Conservation (phyloP, 2,113 vertebrate species). For the Pitta sordida region DNA sequence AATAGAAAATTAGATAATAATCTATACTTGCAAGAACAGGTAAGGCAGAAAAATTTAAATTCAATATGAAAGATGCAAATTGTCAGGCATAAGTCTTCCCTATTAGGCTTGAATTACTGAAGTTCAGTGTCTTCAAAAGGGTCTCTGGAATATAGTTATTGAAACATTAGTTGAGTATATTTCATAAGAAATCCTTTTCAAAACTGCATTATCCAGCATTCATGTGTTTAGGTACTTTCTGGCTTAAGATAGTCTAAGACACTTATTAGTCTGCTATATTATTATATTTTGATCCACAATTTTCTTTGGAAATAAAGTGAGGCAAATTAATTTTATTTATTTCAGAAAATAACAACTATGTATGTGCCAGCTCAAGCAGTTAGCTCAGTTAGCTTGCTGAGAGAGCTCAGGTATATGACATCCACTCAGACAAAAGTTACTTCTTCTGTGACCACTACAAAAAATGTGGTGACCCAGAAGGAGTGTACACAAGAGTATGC, state of each 20-base stretch:
- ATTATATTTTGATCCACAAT: background rate
- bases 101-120: conserved; percentile 53
- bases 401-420: background rate
- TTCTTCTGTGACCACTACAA: background rate
- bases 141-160: background rate
- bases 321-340: background rate
- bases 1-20: conserved; percentile 36
- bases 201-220: background rate
- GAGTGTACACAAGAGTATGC: too few relatives aligned
- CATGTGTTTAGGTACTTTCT: background rate
- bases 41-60: conserved; percentile 58
- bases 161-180: background rate
- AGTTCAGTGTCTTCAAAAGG: conserved; percentile 17
- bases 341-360: background rate
- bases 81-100: conserved; percentile 24
- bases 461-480: background rate
- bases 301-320: background rate
- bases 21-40: conserved; percentile 32
- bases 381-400: background rate
- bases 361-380: background rate
- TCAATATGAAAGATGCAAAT: conserved; percentile 59
- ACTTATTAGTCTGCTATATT: background rate
- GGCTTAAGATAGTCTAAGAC: background rate
- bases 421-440: background rate
- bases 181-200: background rate